Evolutionary conservation across 2,888 invertebrate genomes (phyloP).

Genomic region (Synergus umbraculus): DNA sequence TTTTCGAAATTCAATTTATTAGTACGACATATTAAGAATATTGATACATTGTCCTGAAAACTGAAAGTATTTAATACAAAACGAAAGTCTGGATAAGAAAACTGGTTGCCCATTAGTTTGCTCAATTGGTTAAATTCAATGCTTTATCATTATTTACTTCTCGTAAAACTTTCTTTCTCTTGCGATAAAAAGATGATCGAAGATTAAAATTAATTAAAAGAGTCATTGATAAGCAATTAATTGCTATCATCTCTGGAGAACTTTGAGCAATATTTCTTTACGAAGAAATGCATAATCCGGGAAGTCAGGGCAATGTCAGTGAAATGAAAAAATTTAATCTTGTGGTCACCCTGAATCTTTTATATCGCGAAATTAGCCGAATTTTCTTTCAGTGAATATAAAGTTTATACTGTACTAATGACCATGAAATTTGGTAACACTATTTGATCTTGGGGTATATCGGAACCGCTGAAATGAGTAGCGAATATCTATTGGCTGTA

Average conservation of each 20-base stretch:
- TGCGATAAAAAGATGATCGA: not conserved
- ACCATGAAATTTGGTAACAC: no score
- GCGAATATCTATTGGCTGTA: conserved; percentile 12
- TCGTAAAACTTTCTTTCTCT: not conserved
- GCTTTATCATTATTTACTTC: conserved; percentile 25
- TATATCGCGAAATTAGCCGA: not conserved
- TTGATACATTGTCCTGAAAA: not conserved
- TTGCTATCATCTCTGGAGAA: not conserved
- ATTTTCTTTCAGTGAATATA: not conserved
- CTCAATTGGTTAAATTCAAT: not conserved
- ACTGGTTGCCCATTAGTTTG: not conserved
- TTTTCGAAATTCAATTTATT: conserved; percentile 10
- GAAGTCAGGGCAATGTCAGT: no score
- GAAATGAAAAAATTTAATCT: no score
- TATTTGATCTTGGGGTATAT: not conserved
- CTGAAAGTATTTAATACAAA: not conserved
- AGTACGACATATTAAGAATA: not conserved
- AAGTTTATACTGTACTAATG: no score
- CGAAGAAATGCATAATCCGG: not conserved
- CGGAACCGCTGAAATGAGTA: not conserved
- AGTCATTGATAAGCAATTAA: conserved; percentile 14
- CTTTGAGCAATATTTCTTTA: not conserved
- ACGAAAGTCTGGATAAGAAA: conserved; percentile 17
- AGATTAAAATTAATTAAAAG: conserved; percentile 5
- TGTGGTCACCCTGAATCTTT: no score